Conservation (phyloP, 2,113 vertebrate genomes). For the Corvus moneduloides region DNA sequence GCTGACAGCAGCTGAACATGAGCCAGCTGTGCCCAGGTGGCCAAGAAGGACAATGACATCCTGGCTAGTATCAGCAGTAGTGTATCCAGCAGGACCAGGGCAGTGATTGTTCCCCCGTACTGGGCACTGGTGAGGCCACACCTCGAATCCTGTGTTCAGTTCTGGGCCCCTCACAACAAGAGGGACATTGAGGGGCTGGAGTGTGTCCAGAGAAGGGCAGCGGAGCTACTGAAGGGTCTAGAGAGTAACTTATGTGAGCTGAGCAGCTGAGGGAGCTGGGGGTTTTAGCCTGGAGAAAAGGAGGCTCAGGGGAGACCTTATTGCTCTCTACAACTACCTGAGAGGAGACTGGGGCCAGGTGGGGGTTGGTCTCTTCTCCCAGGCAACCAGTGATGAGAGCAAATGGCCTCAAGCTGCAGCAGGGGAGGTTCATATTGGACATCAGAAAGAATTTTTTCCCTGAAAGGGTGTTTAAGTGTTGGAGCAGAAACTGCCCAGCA, state of each 20-base stretch:
- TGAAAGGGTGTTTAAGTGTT: neutral
- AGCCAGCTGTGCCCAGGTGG: neutral
- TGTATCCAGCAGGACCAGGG: neutral
- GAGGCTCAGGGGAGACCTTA: neutral
- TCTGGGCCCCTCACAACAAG: neutral
- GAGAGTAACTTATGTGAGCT: neutral
- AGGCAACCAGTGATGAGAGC: neutral
- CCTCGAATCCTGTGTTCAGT: rapidly evolving
- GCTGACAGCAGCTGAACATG: neutral
- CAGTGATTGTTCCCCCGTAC: neutral
- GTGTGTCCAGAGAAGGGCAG: neutral
- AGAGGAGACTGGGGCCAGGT: neutral
- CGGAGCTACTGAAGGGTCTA: neutral
- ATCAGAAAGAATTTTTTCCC: neutral
- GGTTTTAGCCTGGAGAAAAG: neutral
- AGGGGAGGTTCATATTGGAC: neutral
- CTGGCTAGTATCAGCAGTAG: rapidly evolving
- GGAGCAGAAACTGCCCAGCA: neutral
- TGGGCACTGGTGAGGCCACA: neutral
- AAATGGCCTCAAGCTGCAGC: neutral
- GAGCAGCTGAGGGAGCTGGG: neutral
- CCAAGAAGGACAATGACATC: neutral
- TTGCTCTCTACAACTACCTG: neutral
- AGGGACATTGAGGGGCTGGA: neutral
- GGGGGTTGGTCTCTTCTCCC: neutral